Percentiles rank a stretch among this genome's conserved stretches.
These are phyloP conservation scores for Sterrhoptilus dennistouni DNA, from an alignment of 2,113 vertebrate genomes.

Conservation along the genomic window DNA sequence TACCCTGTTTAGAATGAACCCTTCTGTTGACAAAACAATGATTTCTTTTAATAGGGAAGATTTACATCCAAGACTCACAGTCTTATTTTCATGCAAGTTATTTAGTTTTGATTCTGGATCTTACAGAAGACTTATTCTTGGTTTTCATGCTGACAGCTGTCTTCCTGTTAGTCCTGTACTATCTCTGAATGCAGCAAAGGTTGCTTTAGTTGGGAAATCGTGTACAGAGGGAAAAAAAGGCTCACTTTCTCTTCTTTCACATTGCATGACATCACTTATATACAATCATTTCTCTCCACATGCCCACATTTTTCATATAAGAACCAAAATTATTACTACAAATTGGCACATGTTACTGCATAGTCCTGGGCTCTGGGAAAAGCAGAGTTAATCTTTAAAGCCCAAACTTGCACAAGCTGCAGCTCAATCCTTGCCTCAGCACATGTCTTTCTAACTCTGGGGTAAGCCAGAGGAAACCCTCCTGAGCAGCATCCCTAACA, in stretches of 20 bases:
- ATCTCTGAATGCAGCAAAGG: not conserved
- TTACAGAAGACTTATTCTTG: not conserved
- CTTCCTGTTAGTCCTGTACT: not conserved
- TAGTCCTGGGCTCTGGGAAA: not conserved
- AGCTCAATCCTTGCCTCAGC: not conserved
- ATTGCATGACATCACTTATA: not conserved
- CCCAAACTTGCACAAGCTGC: not conserved
- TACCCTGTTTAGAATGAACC: not conserved
- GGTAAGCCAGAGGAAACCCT: not conserved
- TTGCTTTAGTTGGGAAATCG: not conserved
- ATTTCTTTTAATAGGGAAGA: not conserved
- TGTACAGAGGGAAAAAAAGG: not conserved
- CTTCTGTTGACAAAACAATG: not conserved
- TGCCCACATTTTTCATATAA: not conserved
- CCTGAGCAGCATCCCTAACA: not conserved
- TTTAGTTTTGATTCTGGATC: constrained; percentile 24
- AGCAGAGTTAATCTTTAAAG: not conserved
- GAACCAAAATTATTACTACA: not conserved
- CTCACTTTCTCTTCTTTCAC: not conserved
- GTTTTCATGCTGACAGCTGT: not conserved
- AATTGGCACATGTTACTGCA: not conserved
- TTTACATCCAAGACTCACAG: not conserved
- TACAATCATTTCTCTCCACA: not conserved
- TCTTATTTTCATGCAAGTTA: not conserved
- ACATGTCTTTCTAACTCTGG: not conserved